phyloP scores from a whole-genome alignment of 2,888 invertebrate genomes.

The Amphimallon solstitiale region DNA sequence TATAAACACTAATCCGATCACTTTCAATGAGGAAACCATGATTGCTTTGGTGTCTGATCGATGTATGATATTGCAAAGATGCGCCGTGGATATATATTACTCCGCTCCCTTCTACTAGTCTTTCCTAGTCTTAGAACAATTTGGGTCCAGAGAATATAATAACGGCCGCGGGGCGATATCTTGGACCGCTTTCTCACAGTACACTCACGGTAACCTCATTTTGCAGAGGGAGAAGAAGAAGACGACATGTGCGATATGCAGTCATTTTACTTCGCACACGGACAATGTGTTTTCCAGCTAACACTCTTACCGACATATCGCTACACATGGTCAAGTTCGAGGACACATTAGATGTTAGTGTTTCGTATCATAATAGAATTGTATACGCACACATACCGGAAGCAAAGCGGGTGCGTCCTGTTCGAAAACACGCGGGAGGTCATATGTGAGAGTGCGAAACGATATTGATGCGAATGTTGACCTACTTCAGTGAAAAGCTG shows the following conservation, averaged over 20 bases:
- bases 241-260: slow-evolving; percentile 57
- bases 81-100: slow-evolving; percentile 61
- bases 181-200: slow-evolving; percentile 65
- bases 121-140: slow-evolving; percentile 58
- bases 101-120: slow-evolving; percentile 58
- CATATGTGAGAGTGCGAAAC: slow-evolving; percentile 38
- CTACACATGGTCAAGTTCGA: slow-evolving; percentile 35
- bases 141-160: slow-evolving; percentile 63
- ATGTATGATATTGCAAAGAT: slow-evolving; percentile 59
- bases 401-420: neutral
- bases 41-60: slow-evolving; percentile 51
- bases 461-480: slow-evolving; percentile 27
- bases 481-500: slow-evolving; percentile 28
- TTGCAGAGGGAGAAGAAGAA: slow-evolving; percentile 43
- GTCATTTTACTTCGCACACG: slow-evolving; percentile 21
- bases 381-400: slow-evolving; percentile 16
- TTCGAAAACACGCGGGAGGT: slow-evolving; percentile 19
- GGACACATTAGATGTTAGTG: slow-evolving; percentile 1
- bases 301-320: neutral
- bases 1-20: slow-evolving; percentile 66
- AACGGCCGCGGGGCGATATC: slow-evolving; percentile 62
- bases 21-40: slow-evolving; percentile 51
- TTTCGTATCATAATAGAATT: neutral
- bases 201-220: slow-evolving; percentile 62
- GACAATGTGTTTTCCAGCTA: neutral